Conservation (phyloP, 2,888 invertebrate species). For the Drosophila pseudotakahashii region DNA sequence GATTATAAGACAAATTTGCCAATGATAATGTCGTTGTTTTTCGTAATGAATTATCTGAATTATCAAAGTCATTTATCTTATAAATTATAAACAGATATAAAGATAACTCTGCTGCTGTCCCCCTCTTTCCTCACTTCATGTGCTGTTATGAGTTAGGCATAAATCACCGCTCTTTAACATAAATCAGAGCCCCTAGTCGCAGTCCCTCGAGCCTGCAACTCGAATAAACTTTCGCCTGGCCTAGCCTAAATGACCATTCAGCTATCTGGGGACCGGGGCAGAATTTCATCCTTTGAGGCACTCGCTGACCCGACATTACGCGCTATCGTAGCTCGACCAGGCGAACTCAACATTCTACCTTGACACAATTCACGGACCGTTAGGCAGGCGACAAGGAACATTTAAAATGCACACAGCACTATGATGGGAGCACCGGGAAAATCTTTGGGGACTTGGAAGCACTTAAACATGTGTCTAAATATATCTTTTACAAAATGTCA, state of each 20-base stretch:
- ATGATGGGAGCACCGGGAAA: conserved; percentile 30
- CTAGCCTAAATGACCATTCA: conserved; percentile 44
- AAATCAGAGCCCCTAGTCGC: conserved; percentile 17
- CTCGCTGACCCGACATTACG: conserved; percentile 43
- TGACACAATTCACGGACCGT: conserved; percentile 75
- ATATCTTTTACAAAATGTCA: too few species aligned
- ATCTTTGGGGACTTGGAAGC: too few species aligned
- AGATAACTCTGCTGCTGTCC: neutral
- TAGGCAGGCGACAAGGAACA: conserved; percentile 64
- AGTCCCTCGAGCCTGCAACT: conserved; percentile 7
- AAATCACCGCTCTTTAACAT: conserved; percentile 4
- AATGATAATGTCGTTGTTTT: too few species aligned
- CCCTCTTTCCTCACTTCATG: neutral
- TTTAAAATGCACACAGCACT: conserved; percentile 67
- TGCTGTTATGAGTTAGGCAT: neutral
- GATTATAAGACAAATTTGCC: too few species aligned
- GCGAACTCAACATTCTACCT: conserved; percentile 56
- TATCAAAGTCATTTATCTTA: neutral
- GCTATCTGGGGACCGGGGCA: conserved; percentile 13
- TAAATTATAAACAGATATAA: neutral
- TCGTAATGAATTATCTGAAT: too few species aligned
- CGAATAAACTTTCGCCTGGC: conserved; percentile 30
- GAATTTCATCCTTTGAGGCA: conserved; percentile 25
- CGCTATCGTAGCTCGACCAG: conserved; percentile 32
- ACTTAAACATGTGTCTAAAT: too few species aligned